Base-by-base conservation (phyloP, 2,797 vertebrate species). In the Decapterus maruadsi region DNA sequence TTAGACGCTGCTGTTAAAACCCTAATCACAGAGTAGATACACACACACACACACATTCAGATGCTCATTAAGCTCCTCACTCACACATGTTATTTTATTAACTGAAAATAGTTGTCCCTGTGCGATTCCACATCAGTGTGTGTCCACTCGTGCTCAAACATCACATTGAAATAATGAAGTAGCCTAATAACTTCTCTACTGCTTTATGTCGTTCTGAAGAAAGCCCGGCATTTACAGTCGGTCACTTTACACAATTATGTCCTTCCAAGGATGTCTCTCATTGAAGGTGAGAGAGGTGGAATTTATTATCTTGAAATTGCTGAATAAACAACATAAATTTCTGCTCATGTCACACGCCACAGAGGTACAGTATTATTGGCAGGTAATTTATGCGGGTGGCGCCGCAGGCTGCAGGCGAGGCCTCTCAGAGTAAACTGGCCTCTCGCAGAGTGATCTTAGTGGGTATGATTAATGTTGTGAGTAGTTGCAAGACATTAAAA, bases 1-100 rank as follows among this genome's bases (percentile, higher is more conserved):
- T 93, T 90, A 93, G 80, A 82, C 85, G 72, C 87, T 80, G 63
- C 79, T 86, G 74, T 91, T 92, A 54, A 79, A 83, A 68, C 68
- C 70, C 75, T 89, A 89, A 93, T 92, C 82, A 90, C 80, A 70
- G 74, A 66, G 79, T 82, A 77, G 34, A 8, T 59, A 34, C 77
- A 29, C 73, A 58, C 66, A 19, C 36, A 58, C 75, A 72, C 34
- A 63, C 58, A 51, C 51, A 54, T 42, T 40, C 48, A 22, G 6
- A 19, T 1, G 13, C 78, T 70, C 59, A 68, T 72, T 68, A 71
- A 38, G 13, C 43, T 62, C 67, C 43, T 64, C 29, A 50, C 63
- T 68, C 75, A 46, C 26, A 26, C 59, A 69, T 5, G 0, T 45
- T 80, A 64, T 78, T 75, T 77, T 73, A 82, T 77, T 45, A 78